Conservation (phyloP, 2,113 vertebrate genomes). For the Myxocyprinus asiaticus region DNA sequence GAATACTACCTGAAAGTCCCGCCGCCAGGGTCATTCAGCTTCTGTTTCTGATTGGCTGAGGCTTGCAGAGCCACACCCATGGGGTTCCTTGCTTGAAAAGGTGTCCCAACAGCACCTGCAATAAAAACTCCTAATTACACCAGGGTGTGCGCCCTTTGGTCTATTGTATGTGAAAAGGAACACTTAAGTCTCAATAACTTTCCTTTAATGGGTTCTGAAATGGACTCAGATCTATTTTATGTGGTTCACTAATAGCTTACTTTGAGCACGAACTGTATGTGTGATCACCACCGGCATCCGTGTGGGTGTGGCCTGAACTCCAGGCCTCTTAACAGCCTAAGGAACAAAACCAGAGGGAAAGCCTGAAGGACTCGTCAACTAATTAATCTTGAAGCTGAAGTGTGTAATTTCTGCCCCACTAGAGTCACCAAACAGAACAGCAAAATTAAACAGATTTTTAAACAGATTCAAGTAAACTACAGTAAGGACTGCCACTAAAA, state of each 20-base stretch:
- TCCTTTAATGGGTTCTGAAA: constrained; percentile 19
- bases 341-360: not conserved
- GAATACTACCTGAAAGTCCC: constrained; percentile 81
- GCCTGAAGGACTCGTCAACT: no score
- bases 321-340: constrained; percentile 78
- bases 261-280: constrained; percentile 80
- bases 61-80: constrained; percentile 79
- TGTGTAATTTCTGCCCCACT: no score
- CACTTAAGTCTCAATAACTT: constrained; percentile 18
- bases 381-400: no score
- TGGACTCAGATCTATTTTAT: constrained; percentile 1
- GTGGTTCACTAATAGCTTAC: constrained; percentile 56
- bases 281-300: constrained; percentile 84
- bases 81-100: constrained; percentile 77
- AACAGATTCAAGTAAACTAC: no score
- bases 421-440: not conserved
- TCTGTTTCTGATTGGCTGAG: constrained; percentile 87
- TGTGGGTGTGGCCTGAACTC: constrained; percentile 73
- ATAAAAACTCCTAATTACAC: constrained; percentile 50
- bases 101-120: constrained; percentile 78
- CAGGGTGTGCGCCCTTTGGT: not conserved
- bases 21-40: constrained; percentile 84
- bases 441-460: no score
- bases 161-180: constrained; percentile 14
- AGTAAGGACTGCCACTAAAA: no score